A percentile compares a stretch with the other conserved stretches of the same genome.
Conservation (phyloP, 2,888 invertebrate species). For the Agrilus mali region DNA sequence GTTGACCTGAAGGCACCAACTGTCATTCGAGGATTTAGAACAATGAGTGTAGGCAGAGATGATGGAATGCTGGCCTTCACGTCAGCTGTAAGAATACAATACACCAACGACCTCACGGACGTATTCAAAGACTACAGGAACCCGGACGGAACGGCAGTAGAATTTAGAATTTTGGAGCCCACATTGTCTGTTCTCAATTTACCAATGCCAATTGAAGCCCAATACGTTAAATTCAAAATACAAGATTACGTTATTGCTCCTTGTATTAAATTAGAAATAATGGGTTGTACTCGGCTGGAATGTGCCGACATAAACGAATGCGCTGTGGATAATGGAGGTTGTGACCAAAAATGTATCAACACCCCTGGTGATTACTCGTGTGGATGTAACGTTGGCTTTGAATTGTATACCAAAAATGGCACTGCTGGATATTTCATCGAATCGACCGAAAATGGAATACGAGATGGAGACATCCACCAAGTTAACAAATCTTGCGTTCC, state of each 20-base stretch:
- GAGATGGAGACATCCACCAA: conserved; percentile 80
- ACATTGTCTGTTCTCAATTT: conserved; percentile 83
- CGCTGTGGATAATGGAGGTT: conserved; percentile 73
- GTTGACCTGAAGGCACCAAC: conserved; percentile 82
- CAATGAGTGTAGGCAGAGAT: conserved; percentile 72
- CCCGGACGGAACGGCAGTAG: conserved; percentile 84
- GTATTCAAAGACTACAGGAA: conserved; percentile 84
- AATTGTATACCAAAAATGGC: conserved; percentile 75
- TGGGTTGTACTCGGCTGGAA: conserved; percentile 85
- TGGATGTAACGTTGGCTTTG: conserved; percentile 82
- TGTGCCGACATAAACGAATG: conserved; percentile 86
- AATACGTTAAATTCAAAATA: conserved; percentile 74
- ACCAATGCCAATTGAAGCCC: conserved; percentile 83
- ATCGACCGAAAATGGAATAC: conserved; percentile 69
- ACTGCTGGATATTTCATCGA: conserved; percentile 80
- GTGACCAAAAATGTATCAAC: conserved; percentile 87
- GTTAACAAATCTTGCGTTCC: conserved; percentile 92
- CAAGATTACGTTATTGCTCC: conserved; percentile 78
- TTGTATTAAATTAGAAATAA: conserved; percentile 78
- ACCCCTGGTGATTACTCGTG: conserved; percentile 81
- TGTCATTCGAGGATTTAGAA: conserved; percentile 79
- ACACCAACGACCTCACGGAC: conserved; percentile 80
- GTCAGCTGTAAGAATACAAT: conserved; percentile 78
- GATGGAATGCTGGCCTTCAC: conserved; percentile 81
- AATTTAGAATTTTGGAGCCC: conserved; percentile 80